A percentile compares a stretch with the other conserved stretches of the same genome.
These are phyloP conservation scores for Luperina testacea DNA, from an alignment of 2,888 invertebrate genomes.

Conservation along the genomic window DNA sequence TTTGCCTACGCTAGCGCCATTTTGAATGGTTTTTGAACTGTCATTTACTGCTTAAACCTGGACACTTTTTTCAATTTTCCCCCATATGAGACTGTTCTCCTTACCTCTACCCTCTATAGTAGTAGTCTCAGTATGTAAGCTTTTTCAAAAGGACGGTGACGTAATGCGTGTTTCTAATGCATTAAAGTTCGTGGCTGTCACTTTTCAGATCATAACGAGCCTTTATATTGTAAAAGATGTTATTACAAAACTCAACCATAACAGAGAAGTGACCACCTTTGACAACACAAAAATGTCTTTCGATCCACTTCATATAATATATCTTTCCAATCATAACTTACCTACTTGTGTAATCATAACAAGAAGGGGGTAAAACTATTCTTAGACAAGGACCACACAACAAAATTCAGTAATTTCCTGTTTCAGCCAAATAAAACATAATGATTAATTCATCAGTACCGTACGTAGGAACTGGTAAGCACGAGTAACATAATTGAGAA, in stretches of 20 bases:
- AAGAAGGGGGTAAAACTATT: not conserved
- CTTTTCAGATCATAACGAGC: not conserved
- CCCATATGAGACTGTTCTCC: too few relatives aligned
- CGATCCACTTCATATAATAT: not conserved
- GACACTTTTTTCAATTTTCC: too few relatives aligned
- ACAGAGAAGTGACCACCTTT: not conserved
- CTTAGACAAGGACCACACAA: not conserved
- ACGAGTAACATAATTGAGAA: constrained; percentile 45
- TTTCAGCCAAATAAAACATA: constrained; percentile 37
- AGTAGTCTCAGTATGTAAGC: too few relatives aligned
- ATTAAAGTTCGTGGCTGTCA: not conserved
- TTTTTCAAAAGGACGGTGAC: not conserved
- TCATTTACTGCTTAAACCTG: too few relatives aligned
- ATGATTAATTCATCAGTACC: constrained; percentile 39
- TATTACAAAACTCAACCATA: not conserved
- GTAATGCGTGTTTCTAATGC: not conserved
- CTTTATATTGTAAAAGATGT: not conserved
- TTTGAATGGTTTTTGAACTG: too few relatives aligned
- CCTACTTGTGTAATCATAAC: not conserved
- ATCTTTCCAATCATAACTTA: not conserved
- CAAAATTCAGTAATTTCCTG: constrained; percentile 33
- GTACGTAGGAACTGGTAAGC: constrained; percentile 34
- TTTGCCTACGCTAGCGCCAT: too few relatives aligned
- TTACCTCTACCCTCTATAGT: too few relatives aligned
- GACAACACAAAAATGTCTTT: not conserved